These are phyloP conservation scores for Pseudolaguvia tuberculata DNA, from an alignment of 2,113 vertebrate genomes.

Conservation along the genomic window DNA sequence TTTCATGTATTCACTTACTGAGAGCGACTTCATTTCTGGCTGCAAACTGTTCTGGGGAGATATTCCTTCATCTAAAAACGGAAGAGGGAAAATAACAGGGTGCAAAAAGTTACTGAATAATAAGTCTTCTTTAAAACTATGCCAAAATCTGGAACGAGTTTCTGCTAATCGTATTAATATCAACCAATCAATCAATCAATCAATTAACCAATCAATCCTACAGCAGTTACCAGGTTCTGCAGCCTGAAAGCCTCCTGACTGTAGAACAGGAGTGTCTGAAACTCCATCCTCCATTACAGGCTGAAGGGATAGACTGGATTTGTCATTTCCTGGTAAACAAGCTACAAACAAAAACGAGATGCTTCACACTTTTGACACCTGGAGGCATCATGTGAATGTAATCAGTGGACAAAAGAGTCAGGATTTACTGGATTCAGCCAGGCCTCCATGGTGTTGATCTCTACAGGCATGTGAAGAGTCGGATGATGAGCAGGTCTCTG, in stretches of 20 bases:
- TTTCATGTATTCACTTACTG: slow-evolving; percentile 59
- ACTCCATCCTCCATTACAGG: not conserved
- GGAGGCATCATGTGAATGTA: not conserved
- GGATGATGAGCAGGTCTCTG: not conserved
- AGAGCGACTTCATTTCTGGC: slow-evolving; percentile 63
- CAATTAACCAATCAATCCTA: no score
- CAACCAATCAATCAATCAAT: no score
- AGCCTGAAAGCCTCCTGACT: not conserved
- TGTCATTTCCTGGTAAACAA: slow-evolving; percentile 11
- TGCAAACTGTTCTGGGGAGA: slow-evolving; percentile 59
- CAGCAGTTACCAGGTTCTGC: slow-evolving; percentile 9
- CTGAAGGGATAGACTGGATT: not conserved
- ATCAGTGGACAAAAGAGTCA: not conserved
- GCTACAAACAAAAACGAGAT: not conserved
- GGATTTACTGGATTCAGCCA: slow-evolving; percentile 47
- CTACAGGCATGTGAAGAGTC: slow-evolving; percentile 29
- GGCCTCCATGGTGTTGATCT: slow-evolving; percentile 34
- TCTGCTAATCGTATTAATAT: not conserved
- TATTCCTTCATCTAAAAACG: slow-evolving; percentile 64
- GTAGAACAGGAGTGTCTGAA: not conserved
- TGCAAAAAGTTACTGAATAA: not conserved
- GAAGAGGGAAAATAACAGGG: slow-evolving; percentile 38
- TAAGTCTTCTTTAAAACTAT: not conserved
- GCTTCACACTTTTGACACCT: not conserved
- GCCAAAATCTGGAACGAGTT: not conserved